Evolutionary conservation across 2,888 invertebrate species (phyloP).

Genomic region (Synanthedon myopaeformis): DNA sequence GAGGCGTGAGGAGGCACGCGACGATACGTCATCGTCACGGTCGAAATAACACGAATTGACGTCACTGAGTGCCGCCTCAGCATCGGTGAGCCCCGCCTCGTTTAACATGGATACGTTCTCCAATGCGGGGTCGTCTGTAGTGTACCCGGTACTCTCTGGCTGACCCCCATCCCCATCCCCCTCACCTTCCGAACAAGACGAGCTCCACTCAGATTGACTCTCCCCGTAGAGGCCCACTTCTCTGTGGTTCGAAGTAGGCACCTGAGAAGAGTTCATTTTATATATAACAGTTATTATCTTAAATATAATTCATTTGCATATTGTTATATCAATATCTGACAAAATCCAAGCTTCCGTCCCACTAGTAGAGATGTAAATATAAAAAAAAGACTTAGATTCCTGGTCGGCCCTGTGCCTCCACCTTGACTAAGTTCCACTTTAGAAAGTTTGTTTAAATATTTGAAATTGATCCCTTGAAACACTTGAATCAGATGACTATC

Average conservation of each 20-base stretch:
- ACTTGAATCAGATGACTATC: too few species aligned
- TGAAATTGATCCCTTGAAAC: too few species aligned
- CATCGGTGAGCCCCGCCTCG: constrained; percentile 88
- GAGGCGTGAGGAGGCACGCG: constrained; percentile 84
- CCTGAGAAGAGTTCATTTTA: constrained; percentile 18
- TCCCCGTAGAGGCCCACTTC: constrained; percentile 67
- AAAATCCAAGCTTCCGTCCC: too few species aligned
- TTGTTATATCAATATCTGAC: too few species aligned
- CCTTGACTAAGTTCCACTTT: too few species aligned
- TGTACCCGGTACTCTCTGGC: constrained; percentile 82
- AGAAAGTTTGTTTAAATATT: too few species aligned
- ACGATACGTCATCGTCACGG: constrained; percentile 82
- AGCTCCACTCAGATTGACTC: constrained; percentile 87
- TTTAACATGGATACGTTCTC: constrained; percentile 88
- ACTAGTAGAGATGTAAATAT: too few species aligned
- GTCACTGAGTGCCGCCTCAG: constrained; percentile 88
- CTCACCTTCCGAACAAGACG: constrained; percentile 66
- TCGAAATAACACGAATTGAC: constrained; percentile 86
- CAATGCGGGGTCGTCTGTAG: constrained; percentile 88
- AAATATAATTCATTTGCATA: too few species aligned
- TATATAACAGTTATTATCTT: too few species aligned
- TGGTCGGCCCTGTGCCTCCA: too few species aligned
- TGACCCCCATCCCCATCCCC: constrained; percentile 61
- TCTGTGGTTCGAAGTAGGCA: constrained; percentile 48
- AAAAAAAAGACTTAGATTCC: too few species aligned